phyloP scores from a whole-genome alignment of 2,113 vertebrate species.

The Spea bombifrons region DNA sequence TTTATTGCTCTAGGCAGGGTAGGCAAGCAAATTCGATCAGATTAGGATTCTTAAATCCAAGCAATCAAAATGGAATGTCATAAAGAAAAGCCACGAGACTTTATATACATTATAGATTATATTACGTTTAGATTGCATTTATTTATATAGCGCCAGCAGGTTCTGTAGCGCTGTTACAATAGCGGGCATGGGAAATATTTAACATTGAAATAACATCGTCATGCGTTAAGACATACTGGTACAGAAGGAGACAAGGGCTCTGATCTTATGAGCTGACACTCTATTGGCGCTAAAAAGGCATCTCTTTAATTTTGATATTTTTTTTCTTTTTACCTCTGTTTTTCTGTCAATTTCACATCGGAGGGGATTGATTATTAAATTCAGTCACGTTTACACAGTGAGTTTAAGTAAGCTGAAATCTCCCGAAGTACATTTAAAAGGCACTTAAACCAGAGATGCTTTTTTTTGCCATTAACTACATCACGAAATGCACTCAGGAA shows the following conservation, averaged over 20 bases:
- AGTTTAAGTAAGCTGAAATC: constrained; percentile 13
- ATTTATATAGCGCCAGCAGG: too few relatives aligned
- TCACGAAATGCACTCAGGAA: constrained; percentile 1
- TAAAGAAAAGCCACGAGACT: not conserved
- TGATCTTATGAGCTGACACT: too few relatives aligned
- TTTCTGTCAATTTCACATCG: not conserved
- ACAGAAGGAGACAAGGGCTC: too few relatives aligned
- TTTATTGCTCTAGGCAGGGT: not conserved
- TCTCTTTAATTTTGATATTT: not conserved
- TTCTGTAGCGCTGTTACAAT: too few relatives aligned
- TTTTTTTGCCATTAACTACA: constrained; percentile 13
- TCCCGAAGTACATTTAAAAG: constrained; percentile 17
- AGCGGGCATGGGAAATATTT: too few relatives aligned
- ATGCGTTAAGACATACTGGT: too few relatives aligned
- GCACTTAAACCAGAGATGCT: constrained; percentile 7
- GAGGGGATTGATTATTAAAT: constrained; percentile 19
- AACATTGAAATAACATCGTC: too few relatives aligned
- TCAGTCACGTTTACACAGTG: constrained; percentile 20
- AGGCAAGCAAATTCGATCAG: not conserved
- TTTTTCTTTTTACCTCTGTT: not conserved
- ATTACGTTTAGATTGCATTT: too few relatives aligned
- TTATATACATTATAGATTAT: too few relatives aligned
- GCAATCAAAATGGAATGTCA: not conserved
- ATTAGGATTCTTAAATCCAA: not conserved
- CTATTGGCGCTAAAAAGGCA: too few relatives aligned